A percentile compares a stretch with the other conserved stretches of the same genome.
These are phyloP conservation scores for Metalampra italica DNA, from an alignment of 2,888 invertebrate genomes.

Conservation along the genomic window DNA sequence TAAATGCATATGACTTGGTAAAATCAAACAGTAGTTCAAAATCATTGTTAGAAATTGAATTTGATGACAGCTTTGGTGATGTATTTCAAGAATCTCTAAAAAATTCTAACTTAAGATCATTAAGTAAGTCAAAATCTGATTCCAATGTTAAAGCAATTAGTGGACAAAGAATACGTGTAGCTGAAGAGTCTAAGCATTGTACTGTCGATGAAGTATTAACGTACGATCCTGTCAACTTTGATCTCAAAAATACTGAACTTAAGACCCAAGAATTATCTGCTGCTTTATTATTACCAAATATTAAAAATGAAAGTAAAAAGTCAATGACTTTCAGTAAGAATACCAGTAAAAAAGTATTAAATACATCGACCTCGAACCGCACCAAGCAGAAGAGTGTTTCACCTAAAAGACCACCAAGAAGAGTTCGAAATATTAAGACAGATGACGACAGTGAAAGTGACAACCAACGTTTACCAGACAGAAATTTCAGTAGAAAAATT, in stretches of 20 bases:
- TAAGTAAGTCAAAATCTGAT: conserved; percentile 61
- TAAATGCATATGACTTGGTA: conserved; percentile 90
- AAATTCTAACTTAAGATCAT: conserved; percentile 42
- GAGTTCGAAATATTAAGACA: conserved; percentile 67
- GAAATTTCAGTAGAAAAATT: conserved; percentile 43
- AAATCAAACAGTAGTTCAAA: conserved; percentile 73
- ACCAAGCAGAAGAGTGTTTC: conserved; percentile 72
- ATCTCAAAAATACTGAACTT: conserved; percentile 64
- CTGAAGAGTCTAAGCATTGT: conserved; percentile 71
- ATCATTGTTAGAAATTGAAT: conserved; percentile 70
- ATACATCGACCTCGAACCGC: conserved; percentile 46
- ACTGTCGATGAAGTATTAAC: conserved; percentile 56
- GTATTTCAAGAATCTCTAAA: conserved; percentile 60
- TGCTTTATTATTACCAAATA: conserved; percentile 61
- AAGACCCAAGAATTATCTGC: conserved; percentile 54
- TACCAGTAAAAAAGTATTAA: conserved; percentile 54
- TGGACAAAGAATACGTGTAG: conserved; percentile 82
- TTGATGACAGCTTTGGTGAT: conserved; percentile 72
- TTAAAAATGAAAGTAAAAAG: conserved; percentile 65
- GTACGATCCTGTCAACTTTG: conserved; percentile 71
- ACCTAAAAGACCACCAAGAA: conserved; percentile 81
- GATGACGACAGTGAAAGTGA: conserved; percentile 75
- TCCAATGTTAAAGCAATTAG: conserved; percentile 81
- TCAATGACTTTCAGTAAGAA: conserved; percentile 50
- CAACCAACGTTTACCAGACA: conserved; percentile 59